Evolutionary conservation across 2,797 vertebrate species (phyloP).

Genomic region (Cichlasoma orientale): DNA sequence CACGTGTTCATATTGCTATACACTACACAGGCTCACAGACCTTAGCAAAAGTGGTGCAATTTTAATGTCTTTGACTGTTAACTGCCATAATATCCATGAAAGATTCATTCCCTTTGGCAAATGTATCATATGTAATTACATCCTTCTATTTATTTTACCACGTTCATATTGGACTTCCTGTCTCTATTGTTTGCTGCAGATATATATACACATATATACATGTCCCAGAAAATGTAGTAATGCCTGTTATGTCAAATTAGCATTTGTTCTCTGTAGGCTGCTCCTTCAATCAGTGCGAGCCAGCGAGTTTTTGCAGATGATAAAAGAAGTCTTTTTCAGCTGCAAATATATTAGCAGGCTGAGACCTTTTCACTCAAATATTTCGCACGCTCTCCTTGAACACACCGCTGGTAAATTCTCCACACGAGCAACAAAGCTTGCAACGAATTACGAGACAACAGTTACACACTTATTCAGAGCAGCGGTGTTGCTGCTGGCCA

Average conservation of each 20-base stretch:
- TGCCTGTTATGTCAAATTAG: no score
- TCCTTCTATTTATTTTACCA: not conserved
- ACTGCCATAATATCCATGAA: not conserved
- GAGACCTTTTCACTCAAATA: not conserved
- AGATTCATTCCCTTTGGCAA: not conserved
- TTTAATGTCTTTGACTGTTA: not conserved
- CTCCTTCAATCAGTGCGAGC: no score
- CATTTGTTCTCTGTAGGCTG: no score
- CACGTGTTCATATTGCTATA: not conserved
- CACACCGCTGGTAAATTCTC: slow-evolving; percentile 28
- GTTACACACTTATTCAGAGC: slow-evolving; percentile 16
- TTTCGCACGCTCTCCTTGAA: not conserved
- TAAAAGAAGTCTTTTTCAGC: not conserved
- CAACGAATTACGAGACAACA: slow-evolving; percentile 29
- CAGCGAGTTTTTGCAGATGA: no score
- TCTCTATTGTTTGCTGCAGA: no score
- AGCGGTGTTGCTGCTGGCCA: slow-evolving; percentile 10
- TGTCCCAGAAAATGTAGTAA: no score
- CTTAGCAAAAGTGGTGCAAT: not conserved
- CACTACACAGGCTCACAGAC: not conserved
- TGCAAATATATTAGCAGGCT: not conserved
- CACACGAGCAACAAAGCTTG: not conserved
- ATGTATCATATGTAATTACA: not conserved
- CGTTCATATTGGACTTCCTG: not conserved
- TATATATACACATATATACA: no score